These are phyloP conservation scores for Nebria ingens DNA, from an alignment of 1,140 invertebrate genomes.

Conservation along the genomic window DNA sequence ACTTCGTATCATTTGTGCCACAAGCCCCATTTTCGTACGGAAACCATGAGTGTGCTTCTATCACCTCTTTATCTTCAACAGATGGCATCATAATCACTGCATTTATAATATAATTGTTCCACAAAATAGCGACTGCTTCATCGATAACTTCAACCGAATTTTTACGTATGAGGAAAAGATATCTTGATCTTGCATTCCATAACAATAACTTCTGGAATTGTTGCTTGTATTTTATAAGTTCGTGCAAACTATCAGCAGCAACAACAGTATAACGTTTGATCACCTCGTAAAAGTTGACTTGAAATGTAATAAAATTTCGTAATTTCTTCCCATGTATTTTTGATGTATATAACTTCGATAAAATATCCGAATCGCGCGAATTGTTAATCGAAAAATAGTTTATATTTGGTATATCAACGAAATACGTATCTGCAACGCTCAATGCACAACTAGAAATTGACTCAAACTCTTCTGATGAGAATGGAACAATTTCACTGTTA, in stretches of 20 bases:
- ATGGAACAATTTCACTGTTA: not conserved
- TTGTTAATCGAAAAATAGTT: not conserved
- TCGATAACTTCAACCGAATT: not conserved
- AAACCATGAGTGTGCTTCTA: not conserved
- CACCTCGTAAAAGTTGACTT: not conserved
- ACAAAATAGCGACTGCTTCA: not conserved
- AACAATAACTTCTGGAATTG: not conserved
- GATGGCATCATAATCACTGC: conserved; percentile 1
- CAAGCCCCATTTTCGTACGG: not conserved
- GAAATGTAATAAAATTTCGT: not conserved
- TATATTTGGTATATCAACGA: not conserved
- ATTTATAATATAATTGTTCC: not conserved
- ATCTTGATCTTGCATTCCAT: conserved; percentile 12
- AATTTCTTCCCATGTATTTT: not conserved
- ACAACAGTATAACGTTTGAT: not conserved
- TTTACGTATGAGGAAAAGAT: not conserved
- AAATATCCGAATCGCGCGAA: not conserved
- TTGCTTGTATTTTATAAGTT: not conserved
- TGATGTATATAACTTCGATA: not conserved
- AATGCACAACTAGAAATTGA: not conserved
- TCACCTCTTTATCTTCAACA: not conserved
- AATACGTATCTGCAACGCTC: not conserved
- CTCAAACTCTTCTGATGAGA: not conserved
- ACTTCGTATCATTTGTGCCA: not conserved
- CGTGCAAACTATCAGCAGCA: not conserved